phyloP scores from a whole-genome alignment of 2,113 vertebrate genomes.

The Mus spicilegus region DNA sequence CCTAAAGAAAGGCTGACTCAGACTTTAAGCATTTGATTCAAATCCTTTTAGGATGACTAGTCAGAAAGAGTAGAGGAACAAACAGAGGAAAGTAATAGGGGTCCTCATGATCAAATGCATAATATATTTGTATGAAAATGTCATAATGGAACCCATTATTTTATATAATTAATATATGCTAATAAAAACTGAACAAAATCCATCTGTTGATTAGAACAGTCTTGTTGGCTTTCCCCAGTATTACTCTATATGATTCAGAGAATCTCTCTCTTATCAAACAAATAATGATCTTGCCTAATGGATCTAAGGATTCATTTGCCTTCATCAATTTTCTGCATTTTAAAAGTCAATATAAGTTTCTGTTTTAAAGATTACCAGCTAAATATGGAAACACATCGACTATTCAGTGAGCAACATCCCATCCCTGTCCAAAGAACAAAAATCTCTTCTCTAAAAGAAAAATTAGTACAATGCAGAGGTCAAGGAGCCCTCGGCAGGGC shows the following conservation, averaged over 20 bases:
- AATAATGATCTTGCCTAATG: constrained; percentile 60
- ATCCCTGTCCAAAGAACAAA: background rate
- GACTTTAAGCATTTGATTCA: constrained; percentile 19
- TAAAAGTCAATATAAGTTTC: constrained; percentile 41
- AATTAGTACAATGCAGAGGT: background rate
- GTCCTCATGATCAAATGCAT: background rate
- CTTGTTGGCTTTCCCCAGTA: background rate
- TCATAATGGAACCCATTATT: background rate
- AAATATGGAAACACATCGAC: constrained; percentile 18
- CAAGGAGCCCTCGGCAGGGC: background rate
- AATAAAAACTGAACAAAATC: background rate
- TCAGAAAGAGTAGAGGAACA: background rate
- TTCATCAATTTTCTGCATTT: constrained; percentile 54
- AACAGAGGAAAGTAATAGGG: background rate
- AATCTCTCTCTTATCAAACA: constrained; percentile 52
- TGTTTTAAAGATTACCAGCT: constrained; percentile 24
- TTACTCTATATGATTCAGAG: background rate
- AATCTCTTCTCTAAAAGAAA: background rate
- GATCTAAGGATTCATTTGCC: constrained; percentile 33
- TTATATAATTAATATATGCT: background rate
- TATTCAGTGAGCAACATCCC: background rate
- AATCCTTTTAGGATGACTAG: background rate
- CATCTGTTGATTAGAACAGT: constrained; percentile 28
- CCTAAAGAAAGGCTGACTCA: background rate
- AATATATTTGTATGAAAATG: background rate